These are phyloP conservation scores for Andinoacara biseriatus DNA, from an alignment of 2,113 vertebrate species.

Conservation along the genomic window DNA sequence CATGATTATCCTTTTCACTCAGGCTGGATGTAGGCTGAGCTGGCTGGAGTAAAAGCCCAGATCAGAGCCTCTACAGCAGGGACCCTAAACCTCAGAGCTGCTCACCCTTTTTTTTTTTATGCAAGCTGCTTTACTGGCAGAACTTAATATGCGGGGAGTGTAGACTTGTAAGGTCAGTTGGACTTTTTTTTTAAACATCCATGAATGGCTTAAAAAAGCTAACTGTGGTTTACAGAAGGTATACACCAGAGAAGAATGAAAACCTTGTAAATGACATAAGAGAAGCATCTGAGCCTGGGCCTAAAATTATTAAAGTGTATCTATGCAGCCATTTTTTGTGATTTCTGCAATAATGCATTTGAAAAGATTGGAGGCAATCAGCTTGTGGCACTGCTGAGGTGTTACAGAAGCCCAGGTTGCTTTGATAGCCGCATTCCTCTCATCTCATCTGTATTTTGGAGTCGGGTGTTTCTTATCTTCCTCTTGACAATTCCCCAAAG, in stretches of 20 bases:
- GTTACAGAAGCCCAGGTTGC: background rate
- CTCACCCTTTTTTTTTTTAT: slow-evolving; percentile 47
- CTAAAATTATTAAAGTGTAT: background rate
- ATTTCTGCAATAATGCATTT: background rate
- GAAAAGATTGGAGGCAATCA: background rate
- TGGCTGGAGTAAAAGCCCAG: slow-evolving; percentile 57
- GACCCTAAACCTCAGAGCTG: slow-evolving; percentile 20
- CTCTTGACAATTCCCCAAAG: background rate
- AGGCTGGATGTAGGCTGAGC: slow-evolving; percentile 52
- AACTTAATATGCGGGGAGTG: slow-evolving; percentile 8
- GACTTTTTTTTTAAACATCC: background rate
- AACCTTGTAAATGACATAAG: background rate
- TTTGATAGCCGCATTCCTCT: background rate
- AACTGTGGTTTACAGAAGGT: background rate
- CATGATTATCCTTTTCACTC: slow-evolving; percentile 58
- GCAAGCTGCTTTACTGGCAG: slow-evolving; percentile 44
- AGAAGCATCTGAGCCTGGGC: background rate
- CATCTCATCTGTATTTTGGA: background rate
- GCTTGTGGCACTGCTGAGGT: background rate
- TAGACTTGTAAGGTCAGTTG: slow-evolving; percentile 3
- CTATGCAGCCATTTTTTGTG: background rate
- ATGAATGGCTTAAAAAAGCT: background rate
- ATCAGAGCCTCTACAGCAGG: slow-evolving; percentile 61
- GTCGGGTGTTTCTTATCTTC: background rate
- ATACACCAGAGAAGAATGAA: background rate